Base-by-base conservation (phyloP, 2,113 vertebrate genomes). In the Malurus cyaneus region DNA sequence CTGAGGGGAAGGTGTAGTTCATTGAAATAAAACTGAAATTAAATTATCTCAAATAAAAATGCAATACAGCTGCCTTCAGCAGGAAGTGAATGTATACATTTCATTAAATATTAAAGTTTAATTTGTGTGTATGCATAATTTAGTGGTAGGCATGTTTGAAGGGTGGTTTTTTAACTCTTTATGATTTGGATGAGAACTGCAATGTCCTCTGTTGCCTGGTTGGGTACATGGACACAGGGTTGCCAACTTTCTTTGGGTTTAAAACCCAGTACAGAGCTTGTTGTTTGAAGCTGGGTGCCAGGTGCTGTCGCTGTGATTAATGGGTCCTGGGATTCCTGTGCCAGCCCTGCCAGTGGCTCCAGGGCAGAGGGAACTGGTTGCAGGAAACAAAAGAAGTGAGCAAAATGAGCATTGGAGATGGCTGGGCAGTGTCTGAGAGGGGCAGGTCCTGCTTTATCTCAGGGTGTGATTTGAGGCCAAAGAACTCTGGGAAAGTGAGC, bases 41-140 rank as follows among this genome's bases (percentile, higher is more conserved):
- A 98, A 98, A 98, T 98, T 98, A 98, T 98, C 92, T 96, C 93
- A 89, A 69, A 96, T 97, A 97, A 98, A 98, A 97, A 98, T 95
- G 97, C 97, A 98, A 97, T 98, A 67, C 89, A 94, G 97, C 98
- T 98, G 98, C 97, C 94, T 98, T 98, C 98, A 98, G 98, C 98
- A 98, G 90, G 97, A 96, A 94, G 84, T 96, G 97, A 98, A 98
- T 98, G 96, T 98, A 98, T 98, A 96, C 85, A 97, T 98, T 97
- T 96, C 97, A 98, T 98, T 98, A 98, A 99, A 98, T 99, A 99
- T 99, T 98, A 97, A 98, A 98, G 94, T 98, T 98, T 98, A 97
- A 98, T 98, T 98, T 98, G 94, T 96, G 67, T 94, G 85, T 88
- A 62, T 96, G 97, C 95, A 86, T 95, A 96, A 66, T 73, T 81